These are phyloP conservation scores for Seriola dumerili DNA, from an alignment of 2,113 vertebrate genomes.

Conservation along the genomic window DNA sequence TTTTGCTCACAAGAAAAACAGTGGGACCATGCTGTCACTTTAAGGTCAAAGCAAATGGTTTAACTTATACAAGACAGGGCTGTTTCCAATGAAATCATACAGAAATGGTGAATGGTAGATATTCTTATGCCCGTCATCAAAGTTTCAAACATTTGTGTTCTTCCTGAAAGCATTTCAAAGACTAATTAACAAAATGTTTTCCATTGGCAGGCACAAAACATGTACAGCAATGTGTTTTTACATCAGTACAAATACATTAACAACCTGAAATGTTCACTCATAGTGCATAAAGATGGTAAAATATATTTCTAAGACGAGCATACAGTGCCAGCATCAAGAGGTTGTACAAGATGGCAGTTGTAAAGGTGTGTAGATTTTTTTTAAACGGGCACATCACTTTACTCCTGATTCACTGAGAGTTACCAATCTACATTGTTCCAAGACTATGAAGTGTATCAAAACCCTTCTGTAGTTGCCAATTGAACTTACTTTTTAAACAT, in stretches of 20 bases:
- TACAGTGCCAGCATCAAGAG: neutral
- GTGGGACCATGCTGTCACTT: neutral
- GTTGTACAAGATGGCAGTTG: neutral
- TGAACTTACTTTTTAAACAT: neutral
- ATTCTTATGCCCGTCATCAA: neutral
- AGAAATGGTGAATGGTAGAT: neutral
- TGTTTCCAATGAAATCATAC: neutral
- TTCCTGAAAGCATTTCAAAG: neutral
- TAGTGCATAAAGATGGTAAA: neutral
- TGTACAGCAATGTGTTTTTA: neutral
- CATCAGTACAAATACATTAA: neutral
- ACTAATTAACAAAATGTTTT: neutral
- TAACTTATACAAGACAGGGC: neutral
- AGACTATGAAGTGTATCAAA: neutral
- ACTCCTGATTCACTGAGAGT: neutral
- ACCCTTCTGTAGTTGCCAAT: neutral
- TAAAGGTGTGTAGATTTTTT: neutral
- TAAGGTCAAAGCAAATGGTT: neutral
- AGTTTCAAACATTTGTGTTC: neutral
- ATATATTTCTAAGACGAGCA: too few species aligned
- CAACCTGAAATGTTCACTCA: neutral
- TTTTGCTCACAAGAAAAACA: neutral
- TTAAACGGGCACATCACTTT: neutral
- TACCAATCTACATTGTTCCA: neutral
- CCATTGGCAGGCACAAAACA: neutral